These are phyloP conservation scores for Ceyx melanurus DNA, from an alignment of 2,113 vertebrate species.

Conservation along the genomic window DNA sequence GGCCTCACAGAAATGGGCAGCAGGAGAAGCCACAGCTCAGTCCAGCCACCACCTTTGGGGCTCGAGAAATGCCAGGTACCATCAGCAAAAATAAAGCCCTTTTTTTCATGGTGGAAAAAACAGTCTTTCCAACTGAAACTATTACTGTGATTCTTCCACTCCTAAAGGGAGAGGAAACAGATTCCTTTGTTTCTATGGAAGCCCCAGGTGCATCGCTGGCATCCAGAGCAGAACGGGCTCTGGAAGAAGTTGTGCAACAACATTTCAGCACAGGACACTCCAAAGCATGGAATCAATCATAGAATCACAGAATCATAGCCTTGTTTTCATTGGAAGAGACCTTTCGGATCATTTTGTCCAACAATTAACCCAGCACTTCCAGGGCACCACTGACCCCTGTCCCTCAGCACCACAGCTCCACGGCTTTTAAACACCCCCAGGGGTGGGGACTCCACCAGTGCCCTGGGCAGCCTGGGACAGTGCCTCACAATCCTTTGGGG, in stretches of 20 bases:
- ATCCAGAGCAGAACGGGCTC: background rate
- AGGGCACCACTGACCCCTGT: background rate
- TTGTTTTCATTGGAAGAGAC: background rate
- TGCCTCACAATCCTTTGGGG: background rate
- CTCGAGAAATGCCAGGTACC: background rate
- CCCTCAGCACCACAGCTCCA: background rate
- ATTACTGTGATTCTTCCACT: background rate
- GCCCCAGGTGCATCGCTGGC: background rate
- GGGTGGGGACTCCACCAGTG: background rate
- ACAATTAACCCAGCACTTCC: background rate
- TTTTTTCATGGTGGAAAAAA: background rate
- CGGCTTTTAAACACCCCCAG: background rate
- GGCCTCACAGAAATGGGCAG: background rate
- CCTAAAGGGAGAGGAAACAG: background rate
- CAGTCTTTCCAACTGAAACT: background rate
- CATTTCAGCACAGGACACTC: slow-evolving; percentile 34
- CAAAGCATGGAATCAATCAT: background rate
- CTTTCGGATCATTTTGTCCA: background rate
- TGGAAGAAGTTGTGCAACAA: background rate
- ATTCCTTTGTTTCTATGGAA: background rate
- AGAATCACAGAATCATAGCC: background rate
- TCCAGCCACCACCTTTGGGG: background rate
- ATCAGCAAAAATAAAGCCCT: background rate
- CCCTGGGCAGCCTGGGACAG: background rate
- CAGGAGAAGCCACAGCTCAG: background rate